Conservation (phyloP, 2,797 vertebrate species). For the Chelon auratus region DNA sequence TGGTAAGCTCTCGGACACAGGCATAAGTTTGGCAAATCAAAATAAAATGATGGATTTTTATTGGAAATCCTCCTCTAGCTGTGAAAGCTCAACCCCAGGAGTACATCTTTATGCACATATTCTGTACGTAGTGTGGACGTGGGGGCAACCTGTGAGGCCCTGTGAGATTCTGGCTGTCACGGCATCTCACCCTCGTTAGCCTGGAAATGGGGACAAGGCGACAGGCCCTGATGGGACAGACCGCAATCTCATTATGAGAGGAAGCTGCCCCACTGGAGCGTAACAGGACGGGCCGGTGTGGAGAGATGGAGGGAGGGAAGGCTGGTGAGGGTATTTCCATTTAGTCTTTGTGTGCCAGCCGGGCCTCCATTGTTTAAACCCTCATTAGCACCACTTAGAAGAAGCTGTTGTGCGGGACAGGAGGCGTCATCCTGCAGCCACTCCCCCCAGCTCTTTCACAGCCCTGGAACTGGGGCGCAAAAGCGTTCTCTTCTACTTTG, state of each 20-base stretch:
- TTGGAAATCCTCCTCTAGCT: background rate
- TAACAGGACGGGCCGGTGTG: conserved; percentile 50
- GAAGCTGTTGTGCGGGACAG: conserved; percentile 42
- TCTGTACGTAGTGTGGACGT: background rate
- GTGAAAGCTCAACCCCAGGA: too few species aligned
- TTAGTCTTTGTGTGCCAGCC: conserved; percentile 46
- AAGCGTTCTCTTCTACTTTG: conserved; percentile 11
- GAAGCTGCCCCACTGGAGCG: conserved; percentile 57
- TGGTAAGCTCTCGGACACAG: too few species aligned
- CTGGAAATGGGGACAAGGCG: conserved; percentile 59
- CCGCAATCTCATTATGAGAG: conserved; percentile 64
- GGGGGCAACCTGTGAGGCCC: conserved; percentile 1
- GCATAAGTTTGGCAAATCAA: background rate
- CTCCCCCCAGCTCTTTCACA: conserved; percentile 8
- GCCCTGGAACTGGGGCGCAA: conserved; percentile 1
- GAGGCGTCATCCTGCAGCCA: conserved; percentile 45
- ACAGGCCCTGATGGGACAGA: conserved; percentile 34
- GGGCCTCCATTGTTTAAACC: conserved; percentile 71
- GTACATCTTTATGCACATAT: background rate
- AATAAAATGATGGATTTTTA: background rate
- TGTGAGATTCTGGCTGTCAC: conserved; percentile 30
- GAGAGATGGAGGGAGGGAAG: conserved; percentile 12
- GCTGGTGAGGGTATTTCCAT: conserved; percentile 3
- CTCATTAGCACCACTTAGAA: conserved; percentile 79
- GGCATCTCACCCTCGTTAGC: conserved; percentile 61